Percentiles rank a stretch among this genome's conserved stretches.
Conservation (phyloP, 2,888 invertebrate genomes). For the Nycteola revayana region DNA sequence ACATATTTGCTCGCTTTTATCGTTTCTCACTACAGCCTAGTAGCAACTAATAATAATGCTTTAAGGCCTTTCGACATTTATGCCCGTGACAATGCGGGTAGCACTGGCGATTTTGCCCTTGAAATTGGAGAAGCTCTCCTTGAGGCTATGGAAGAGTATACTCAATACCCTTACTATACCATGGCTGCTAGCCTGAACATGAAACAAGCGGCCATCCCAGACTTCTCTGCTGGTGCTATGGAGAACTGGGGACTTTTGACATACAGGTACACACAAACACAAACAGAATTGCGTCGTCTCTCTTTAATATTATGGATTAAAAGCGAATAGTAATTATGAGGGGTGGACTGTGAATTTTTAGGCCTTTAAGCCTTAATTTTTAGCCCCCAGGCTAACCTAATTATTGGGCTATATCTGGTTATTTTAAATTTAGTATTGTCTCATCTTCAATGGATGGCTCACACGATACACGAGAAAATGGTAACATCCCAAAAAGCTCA, state of each 20-base stretch:
- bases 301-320: no score
- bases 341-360: no score
- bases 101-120: constrained; percentile 67
- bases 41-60: constrained; percentile 37
- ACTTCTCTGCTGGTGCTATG: constrained; percentile 91
- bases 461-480: no score
- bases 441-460: no score
- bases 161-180: constrained; percentile 71
- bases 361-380: no score
- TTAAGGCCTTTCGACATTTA: constrained; percentile 61
- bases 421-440: no score
- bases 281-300: no score
- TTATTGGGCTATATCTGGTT: no score
- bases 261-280: no score
- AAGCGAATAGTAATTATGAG: no score
- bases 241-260: constrained; percentile 93
- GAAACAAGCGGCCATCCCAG: constrained; percentile 90
- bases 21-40: constrained; percentile 86
- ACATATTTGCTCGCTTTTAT: constrained; percentile 93
- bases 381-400: no score
- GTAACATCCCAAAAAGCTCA: no score
- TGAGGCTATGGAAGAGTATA: constrained; percentile 80
- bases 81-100: constrained; percentile 64
- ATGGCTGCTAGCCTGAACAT: constrained; percentile 76
- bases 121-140: constrained; percentile 69